Conservation (phyloP, 1,140 invertebrate genomes). For the Calosoma granatense region DNA sequence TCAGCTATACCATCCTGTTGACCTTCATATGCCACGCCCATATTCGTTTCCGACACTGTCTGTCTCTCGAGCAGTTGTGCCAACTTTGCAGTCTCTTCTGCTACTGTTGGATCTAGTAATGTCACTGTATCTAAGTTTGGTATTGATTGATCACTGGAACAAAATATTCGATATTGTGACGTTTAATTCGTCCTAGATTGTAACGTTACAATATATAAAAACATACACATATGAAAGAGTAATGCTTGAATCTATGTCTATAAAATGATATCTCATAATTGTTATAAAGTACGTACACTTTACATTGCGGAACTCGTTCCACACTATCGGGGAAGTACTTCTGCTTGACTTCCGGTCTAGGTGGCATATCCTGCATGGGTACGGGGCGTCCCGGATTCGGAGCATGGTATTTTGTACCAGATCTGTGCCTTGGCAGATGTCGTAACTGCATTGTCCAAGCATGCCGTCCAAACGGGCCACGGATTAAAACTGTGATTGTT, state of each 20-base stretch:
- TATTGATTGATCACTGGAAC: conserved; percentile 56
- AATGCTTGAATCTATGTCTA: not conserved
- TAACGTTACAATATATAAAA: no score
- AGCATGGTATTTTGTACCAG: conserved; percentile 56
- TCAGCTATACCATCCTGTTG: conserved; percentile 40
- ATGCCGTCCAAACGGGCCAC: conserved; percentile 85
- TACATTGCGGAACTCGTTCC: conserved; percentile 67
- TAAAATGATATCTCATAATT: no score
- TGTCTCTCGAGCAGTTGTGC: conserved; percentile 40
- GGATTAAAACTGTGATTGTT: conserved; percentile 68
- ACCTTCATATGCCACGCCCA: conserved; percentile 17
- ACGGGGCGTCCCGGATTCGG: conserved; percentile 67
- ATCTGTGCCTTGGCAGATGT: conserved; percentile 70
- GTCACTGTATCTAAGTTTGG: conserved; percentile 55
- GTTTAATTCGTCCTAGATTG: no score
- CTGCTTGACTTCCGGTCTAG: conserved; percentile 51
- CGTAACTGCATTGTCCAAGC: conserved; percentile 88
- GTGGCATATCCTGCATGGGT: conserved; percentile 58
- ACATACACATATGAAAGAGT: not conserved
- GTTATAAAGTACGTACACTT: conserved; percentile 54
- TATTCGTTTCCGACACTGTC: conserved; percentile 33
- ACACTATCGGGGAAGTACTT: conserved; percentile 76
- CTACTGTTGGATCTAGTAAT: conserved; percentile 38
- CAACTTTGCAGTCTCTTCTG: conserved; percentile 43
- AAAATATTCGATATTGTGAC: not conserved